phyloP scores from a whole-genome alignment of 2,888 invertebrate genomes.

The Yponomeuta sedellus region DNA sequence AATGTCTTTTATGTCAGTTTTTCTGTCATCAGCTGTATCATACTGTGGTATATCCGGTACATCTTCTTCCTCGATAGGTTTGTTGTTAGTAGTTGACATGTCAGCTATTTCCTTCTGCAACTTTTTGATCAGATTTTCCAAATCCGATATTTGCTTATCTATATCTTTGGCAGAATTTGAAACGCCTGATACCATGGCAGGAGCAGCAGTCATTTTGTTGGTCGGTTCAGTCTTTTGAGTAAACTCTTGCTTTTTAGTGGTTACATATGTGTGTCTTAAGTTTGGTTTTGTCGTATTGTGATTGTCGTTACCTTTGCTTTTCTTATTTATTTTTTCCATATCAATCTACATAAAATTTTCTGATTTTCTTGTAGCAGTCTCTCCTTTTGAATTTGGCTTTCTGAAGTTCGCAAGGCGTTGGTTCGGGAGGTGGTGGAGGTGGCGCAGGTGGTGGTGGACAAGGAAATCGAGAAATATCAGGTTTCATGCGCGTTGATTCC shows the following conservation, averaged over 20 bases:
- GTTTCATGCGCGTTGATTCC: neutral
- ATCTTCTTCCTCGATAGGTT: conserved; percentile 15
- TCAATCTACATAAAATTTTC: neutral
- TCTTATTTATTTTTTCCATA: neutral
- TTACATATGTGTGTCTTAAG: neutral
- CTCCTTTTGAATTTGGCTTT: conserved; percentile 20
- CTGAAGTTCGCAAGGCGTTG: neutral
- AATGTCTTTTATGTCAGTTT: neutral
- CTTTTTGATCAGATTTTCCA: conserved; percentile 39
- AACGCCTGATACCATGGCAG: neutral
- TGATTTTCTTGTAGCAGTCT: conserved; percentile 20
- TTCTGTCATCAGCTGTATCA: neutral
- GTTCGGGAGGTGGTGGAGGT: neutral
- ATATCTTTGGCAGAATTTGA: conserved; percentile 26
- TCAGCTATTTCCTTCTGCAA: conserved; percentile 46
- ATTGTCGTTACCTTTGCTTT: neutral
- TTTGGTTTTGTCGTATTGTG: neutral
- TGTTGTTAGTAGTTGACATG: conserved; percentile 30
- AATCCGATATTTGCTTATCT: conserved; percentile 43
- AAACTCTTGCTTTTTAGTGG: neutral
- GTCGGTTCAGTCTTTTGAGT: neutral
- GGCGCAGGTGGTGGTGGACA: neutral
- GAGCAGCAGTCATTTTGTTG: neutral
- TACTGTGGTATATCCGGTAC: neutral
- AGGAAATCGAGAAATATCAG: neutral